A percentile compares a stretch with the other conserved stretches of the same genome.
These are phyloP conservation scores for Drosophila mercatorum DNA, from an alignment of 2,888 invertebrate species.

Conservation along the genomic window DNA sequence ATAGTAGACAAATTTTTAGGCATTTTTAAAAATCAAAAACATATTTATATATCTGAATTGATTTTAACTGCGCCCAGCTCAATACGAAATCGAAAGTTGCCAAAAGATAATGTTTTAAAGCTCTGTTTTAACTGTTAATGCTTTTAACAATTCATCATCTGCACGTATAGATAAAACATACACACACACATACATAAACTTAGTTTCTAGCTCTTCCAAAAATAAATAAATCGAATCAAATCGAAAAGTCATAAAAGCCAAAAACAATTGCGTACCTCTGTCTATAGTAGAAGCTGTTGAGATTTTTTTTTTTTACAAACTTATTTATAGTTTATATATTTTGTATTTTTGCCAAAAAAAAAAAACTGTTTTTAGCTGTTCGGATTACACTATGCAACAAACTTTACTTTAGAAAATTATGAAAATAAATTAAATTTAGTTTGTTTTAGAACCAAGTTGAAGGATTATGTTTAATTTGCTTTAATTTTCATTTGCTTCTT, in stretches of 20 bases:
- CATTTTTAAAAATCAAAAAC: constrained; percentile 54
- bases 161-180: background rate
- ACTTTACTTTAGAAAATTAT: background rate
- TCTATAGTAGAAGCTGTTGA: constrained; percentile 14
- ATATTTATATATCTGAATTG: constrained; percentile 2
- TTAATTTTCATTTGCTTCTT: background rate
- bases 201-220: constrained; percentile 23
- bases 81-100: constrained; percentile 45
- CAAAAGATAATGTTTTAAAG: constrained; percentile 42
- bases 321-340: background rate
- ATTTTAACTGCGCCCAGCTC: constrained; percentile 62
- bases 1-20: constrained; percentile 21
- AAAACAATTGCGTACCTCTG: constrained; percentile 20
- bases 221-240: background rate
- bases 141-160: constrained; percentile 22
- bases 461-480: background rate
- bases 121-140: constrained; percentile 51
- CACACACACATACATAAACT: background rate
- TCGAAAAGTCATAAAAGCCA: constrained; percentile 9
- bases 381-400: constrained; percentile 1
- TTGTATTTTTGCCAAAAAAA: constrained; percentile 7
- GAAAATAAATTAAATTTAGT: no score
- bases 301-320: background rate
- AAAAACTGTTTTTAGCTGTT: background rate
- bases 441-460: background rate